Base-by-base conservation (phyloP, 92 coral and sea anemone species). In the Zoanthus sociatus region DNA sequence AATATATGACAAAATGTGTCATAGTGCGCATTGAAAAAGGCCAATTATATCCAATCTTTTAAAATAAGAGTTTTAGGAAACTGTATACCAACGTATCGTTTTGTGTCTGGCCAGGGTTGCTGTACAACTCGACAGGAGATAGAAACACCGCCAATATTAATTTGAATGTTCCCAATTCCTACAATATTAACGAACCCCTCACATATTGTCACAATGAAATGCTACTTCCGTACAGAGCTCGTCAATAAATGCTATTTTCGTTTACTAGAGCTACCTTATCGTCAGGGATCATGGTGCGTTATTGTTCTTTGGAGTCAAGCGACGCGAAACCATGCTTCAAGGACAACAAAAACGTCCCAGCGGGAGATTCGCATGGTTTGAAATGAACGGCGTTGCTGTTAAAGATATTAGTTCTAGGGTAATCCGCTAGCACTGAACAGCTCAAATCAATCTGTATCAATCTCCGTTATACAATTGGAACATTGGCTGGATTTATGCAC, bases 61-160 rank as follows among this genome's bases (percentile, higher is more conserved):
- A 31, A 48, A 21, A 51, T 69, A 31, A 18, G 30, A 75, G 21
- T 15, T 47, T 76, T 15, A 46, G 79, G 63, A 56, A 47, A 13
- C 3, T 8, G 6, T 48, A 13, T 66, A 79, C 61, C 73, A 79
- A 64, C 73, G 74, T 79, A 69, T 79, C 55, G 55, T 16, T 79
- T 64, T 45, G 73, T 79, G 55, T 63, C 20, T 18, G 71, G 67
- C 63, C 45, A 56, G 71, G 71, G 18, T 58, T 10, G n/a, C 18
- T 32, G 31, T 79, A n/a, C 44, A 79, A 13, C 84, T 45, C 74
- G 58, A 45, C 31, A 79, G 84, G 84, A 79, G 73, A 64, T 14
- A 13, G 58, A 44, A 79, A 64, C 46, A 50, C 84, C 61, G 74
- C 84, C 14, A 47, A 51, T 67, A 77, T 14, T 48, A 31, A 2